A percentile compares a stretch with the other conserved stretches of the same genome.
These are phyloP conservation scores for Chaetorhynchus papuensis DNA, from an alignment of 2,113 vertebrate species.

Conservation along the genomic window DNA sequence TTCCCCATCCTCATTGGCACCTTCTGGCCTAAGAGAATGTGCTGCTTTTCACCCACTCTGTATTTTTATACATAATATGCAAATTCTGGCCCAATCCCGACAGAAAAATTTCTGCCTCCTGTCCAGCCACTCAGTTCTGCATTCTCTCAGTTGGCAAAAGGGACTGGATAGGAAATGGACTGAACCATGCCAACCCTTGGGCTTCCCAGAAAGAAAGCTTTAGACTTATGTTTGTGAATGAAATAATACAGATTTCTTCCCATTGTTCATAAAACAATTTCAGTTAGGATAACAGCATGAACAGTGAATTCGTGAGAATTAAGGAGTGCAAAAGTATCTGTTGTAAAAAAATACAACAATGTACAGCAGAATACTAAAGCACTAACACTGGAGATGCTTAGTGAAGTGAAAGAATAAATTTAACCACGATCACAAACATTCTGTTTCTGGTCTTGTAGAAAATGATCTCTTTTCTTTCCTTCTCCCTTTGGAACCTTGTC, in stretches of 20 bases:
- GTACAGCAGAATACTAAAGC: neutral
- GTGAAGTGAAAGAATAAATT: neutral
- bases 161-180: neutral
- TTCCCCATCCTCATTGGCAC: neutral
- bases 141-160: neutral
- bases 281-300: neutral
- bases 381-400: neutral
- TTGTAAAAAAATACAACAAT: neutral
- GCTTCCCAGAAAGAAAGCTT: neutral
- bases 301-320: neutral
- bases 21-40: neutral
- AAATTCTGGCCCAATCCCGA: neutral
- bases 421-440: neutral
- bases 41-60: neutral
- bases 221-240: neutral
- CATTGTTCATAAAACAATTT: neutral
- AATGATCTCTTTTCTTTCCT: neutral
- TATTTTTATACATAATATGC: neutral
- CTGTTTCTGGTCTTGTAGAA: neutral
- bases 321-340: neutral
- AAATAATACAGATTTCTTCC: neutral
- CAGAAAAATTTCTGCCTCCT: neutral
- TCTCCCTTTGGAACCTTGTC: neutral
- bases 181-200: no score
- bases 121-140: neutral